These are phyloP conservation scores for Eudiplozoon nipponicum DNA, from an alignment of 2,888 invertebrate species.

Conservation along the genomic window DNA sequence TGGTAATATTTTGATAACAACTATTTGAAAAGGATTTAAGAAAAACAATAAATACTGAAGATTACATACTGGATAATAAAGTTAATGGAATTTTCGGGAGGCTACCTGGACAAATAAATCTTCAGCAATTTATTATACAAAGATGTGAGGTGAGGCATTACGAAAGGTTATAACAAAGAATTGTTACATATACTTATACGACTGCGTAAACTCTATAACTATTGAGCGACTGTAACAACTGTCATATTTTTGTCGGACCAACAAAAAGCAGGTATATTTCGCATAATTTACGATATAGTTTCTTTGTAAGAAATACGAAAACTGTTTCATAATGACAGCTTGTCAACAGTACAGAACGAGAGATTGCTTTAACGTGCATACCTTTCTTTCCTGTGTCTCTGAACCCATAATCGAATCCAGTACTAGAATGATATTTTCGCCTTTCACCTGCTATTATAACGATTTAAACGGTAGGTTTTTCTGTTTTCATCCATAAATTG, in stretches of 20 bases:
- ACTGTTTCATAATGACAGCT: conserved; percentile 31
- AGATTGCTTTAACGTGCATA: conserved; percentile 31
- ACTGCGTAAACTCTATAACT: conserved; percentile 31
- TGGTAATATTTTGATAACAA: too few species aligned
- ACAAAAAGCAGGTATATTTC: conserved; percentile 33
- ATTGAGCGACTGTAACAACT: conserved; percentile 34
- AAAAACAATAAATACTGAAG: conserved; percentile 26
- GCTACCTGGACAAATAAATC: conserved; percentile 30
- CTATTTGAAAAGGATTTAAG: conserved; percentile 30
- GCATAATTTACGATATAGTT: too few species aligned
- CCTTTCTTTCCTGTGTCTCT: conserved; percentile 32
- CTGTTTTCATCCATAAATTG: too few species aligned
- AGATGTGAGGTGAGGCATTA: conserved; percentile 29
- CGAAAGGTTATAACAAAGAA: too few species aligned
- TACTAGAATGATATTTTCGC: conserved; percentile 30
- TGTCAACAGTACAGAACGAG: conserved; percentile 34
- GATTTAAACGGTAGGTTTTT: conserved; percentile 27
- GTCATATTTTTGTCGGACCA: conserved; percentile 33
- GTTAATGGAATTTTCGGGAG: conserved; percentile 27
- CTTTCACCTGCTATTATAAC: conserved; percentile 30
- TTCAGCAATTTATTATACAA: conserved; percentile 33
- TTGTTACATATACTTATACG: conserved; percentile 11
- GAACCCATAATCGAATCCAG: conserved; percentile 35
- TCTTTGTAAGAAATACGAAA: too few species aligned
- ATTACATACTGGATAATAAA: conserved; percentile 30